Conservation (phyloP, 2,113 vertebrate genomes). For the Urocitellus parryii region DNA sequence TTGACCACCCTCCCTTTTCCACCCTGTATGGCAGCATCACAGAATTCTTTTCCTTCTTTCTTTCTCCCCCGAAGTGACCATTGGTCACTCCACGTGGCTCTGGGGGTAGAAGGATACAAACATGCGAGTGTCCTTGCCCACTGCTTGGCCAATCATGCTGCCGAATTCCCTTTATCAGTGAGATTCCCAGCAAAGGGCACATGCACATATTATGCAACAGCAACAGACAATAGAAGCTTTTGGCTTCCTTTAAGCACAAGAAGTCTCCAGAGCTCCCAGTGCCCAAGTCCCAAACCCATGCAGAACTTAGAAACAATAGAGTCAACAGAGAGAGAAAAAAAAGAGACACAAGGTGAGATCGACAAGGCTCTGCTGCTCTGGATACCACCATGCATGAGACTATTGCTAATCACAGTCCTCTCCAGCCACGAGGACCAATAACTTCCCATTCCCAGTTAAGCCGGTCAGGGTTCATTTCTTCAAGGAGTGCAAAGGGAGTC, state of each 20-base stretch:
- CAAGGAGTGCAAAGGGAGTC: not conserved
- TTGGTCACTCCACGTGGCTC: not conserved
- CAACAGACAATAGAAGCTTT: not conserved
- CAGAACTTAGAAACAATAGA: not conserved
- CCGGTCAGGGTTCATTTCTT: not conserved
- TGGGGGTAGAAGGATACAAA: fast-evolving
- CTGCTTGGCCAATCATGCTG: not conserved
- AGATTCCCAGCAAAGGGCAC: fast-evolving
- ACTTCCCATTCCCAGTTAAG: not conserved
- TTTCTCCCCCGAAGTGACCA: not conserved
- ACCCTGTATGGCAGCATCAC: not conserved
- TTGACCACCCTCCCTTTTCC: not conserved
- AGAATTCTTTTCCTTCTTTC: not conserved
- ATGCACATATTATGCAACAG: not conserved
- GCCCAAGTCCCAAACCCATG: not conserved
- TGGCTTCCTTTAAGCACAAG: not conserved
- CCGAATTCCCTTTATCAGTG: not conserved
- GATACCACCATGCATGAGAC: not conserved
- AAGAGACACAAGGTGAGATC: not conserved
- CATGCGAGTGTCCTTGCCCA: not conserved
- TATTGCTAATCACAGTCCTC: not conserved
- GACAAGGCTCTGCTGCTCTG: not conserved
- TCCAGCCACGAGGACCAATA: not conserved
- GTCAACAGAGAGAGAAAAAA: not conserved
- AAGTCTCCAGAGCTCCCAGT: not conserved